A percentile compares a stretch with the other conserved stretches of the same genome.
Evolutionary conservation across 2,888 invertebrate genomes (phyloP).

Genomic region (Oligia fasciuncula): DNA sequence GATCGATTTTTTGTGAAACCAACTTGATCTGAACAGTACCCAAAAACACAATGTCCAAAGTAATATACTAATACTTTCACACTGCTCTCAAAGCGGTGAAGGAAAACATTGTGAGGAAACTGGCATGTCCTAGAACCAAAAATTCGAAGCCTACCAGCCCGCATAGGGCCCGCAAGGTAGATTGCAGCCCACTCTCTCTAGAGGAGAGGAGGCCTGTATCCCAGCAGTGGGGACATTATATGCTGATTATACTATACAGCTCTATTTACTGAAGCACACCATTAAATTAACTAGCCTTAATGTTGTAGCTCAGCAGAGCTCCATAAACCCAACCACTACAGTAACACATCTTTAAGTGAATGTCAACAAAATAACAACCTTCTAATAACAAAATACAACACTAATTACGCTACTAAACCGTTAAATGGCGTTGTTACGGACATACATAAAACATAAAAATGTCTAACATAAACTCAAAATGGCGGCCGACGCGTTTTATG

Average conservation of each 20-base stretch:
- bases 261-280: background rate
- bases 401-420: constrained; percentile 61
- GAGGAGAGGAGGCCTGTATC: too few relatives aligned
- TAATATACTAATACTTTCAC: background rate
- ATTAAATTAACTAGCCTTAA: background rate
- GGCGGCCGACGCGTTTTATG: constrained; percentile 41
- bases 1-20: background rate
- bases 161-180: too few relatives aligned
- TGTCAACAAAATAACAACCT: constrained; percentile 23
- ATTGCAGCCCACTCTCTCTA: too few relatives aligned
- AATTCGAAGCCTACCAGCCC: too few relatives aligned
- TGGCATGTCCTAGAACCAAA: too few relatives aligned
- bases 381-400: constrained; percentile 48
- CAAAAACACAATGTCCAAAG: background rate
- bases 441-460: constrained; percentile 55
- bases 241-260: too few relatives aligned
- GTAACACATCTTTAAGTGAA: constrained; percentile 18
- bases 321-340: background rate
- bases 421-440: constrained; percentile 52
- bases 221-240: too few relatives aligned
- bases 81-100: too few relatives aligned
- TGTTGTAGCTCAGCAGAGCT: constrained; percentile 1
- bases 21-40: background rate
- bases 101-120: too few relatives aligned
- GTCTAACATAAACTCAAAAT: constrained; percentile 53